A percentile compares a stretch with the other conserved stretches of the same genome.
Evolutionary conservation across 2,113 vertebrate genomes (phyloP).

Genomic region (Marmota flaviventris): DNA sequence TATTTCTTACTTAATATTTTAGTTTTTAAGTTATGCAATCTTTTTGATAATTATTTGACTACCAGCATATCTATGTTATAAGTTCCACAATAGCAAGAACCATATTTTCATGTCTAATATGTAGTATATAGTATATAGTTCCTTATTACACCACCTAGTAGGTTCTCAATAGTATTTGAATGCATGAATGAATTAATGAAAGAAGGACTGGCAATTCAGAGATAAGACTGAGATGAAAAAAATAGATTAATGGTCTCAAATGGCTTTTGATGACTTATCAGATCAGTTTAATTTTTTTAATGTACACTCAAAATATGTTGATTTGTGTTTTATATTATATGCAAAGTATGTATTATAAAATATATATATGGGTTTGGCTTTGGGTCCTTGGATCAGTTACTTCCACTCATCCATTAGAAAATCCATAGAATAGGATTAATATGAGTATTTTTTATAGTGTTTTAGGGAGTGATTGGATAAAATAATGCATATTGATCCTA

Average conservation of each 20-base stretch:
- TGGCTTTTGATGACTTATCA: not conserved
- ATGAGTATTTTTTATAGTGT: not conserved
- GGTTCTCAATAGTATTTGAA: not conserved
- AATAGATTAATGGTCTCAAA: not conserved
- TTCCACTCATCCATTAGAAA: not conserved
- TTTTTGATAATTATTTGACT: constrained; percentile 21
- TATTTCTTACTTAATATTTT: not conserved
- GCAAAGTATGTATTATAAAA: not conserved
- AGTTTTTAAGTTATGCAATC: not conserved
- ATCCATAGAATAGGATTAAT: not conserved
- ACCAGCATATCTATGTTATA: not conserved
- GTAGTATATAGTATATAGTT: not conserved
- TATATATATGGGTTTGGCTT: not conserved
- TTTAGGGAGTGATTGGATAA: not conserved
- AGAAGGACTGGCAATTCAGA: constrained; percentile 6
- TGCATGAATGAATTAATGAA: not conserved
- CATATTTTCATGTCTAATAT: not conserved
- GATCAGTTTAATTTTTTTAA: not conserved
- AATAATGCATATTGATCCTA: not conserved
- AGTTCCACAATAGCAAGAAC: not conserved
- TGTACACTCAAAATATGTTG: not conserved
- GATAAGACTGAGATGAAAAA: not conserved
- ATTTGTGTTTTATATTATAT: not conserved
- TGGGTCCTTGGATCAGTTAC: constrained; percentile 9
- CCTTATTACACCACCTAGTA: not conserved